Base-by-base conservation (phyloP, 53 echinoderm and acorn worm genomes). In the Patiria pectinifera region DNA sequence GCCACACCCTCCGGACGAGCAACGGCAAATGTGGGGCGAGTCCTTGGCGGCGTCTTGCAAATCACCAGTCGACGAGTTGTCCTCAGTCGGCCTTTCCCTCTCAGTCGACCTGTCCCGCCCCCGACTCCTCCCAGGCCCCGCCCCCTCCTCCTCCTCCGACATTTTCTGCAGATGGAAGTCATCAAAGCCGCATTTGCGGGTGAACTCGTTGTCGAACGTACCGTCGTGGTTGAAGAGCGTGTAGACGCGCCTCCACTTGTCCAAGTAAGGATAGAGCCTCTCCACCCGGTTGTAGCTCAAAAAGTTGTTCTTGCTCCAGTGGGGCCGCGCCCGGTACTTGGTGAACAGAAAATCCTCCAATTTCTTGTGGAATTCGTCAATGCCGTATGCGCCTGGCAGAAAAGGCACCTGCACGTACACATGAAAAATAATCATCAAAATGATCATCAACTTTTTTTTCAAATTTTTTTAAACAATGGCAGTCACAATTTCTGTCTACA, bases 271-370 rank as follows among this genome's bases (percentile, higher is more conserved):
- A 76, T 97, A 97, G 49, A 97, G 94, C 75, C 94, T 91, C 85
- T 92, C 88, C 25, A 96, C 97, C 7, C 95, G 88, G 83, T 95
- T 97, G 87, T 91, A 95, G 46, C 95, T 96, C 71, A 97, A 66
- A 91, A 97, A 97, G 94, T 97, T 96, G 78, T 97, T 97, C 87
- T 97, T 97, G 62, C 95, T 92, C 97, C 97, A 97, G 92, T 97
- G 97, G 78, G 97, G 97, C 72, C 97, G 88, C 18, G 97, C 96
- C 71, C 85, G 83, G 91, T 96, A 97, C 91, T 95, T 86, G 6
- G 72, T 85, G 87, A 95, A 97, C 35, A 97, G 92, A 62, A 95
- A 92, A 49, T 97, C 97, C 61, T 97, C 97, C 66, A 97, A 75
- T 74, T 96, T 96, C 83, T 93, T 85, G 84, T 97, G 97, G 80